A percentile compares a stretch with the other conserved stretches of the same genome.
phyloP scores from a whole-genome alignment of 2,797 vertebrate species.

The Paguma larvata region DNA sequence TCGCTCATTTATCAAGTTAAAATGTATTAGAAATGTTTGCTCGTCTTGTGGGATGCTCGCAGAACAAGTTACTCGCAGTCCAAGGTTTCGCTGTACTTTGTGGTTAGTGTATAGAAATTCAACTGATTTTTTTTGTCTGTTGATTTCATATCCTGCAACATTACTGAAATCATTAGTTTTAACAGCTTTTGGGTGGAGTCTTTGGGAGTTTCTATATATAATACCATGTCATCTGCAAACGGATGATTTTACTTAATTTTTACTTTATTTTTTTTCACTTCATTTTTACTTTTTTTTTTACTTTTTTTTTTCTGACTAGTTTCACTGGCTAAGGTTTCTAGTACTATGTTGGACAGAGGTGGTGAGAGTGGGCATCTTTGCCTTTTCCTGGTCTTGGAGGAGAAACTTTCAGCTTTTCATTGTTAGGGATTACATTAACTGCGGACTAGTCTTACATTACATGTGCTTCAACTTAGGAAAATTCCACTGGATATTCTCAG shows the following conservation, averaged over 20 bases:
- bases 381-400: not conserved
- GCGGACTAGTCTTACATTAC: not conserved
- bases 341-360: not conserved
- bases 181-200: not conserved
- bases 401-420: not conserved
- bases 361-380: not conserved
- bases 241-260: not conserved
- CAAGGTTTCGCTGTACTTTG: not conserved
- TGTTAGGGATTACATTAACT: not conserved
- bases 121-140: not conserved
- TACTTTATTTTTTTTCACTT: not conserved
- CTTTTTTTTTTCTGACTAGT: not conserved
- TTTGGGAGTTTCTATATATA: not conserved
- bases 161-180: not conserved
- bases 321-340: not conserved
- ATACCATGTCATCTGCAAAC: not conserved
- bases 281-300: not conserved
- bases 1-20: too few relatives aligned
- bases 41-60: too few relatives aligned
- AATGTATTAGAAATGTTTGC: too few relatives aligned
- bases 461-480: constrained; percentile 1
- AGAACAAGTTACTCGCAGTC: too few relatives aligned
- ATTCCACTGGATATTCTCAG: not conserved
- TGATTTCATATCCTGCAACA: not conserved
- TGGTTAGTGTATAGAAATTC: not conserved